Conservation (phyloP, 64 coral and sea anemone species). For the Platygyra sinensis region DNA sequence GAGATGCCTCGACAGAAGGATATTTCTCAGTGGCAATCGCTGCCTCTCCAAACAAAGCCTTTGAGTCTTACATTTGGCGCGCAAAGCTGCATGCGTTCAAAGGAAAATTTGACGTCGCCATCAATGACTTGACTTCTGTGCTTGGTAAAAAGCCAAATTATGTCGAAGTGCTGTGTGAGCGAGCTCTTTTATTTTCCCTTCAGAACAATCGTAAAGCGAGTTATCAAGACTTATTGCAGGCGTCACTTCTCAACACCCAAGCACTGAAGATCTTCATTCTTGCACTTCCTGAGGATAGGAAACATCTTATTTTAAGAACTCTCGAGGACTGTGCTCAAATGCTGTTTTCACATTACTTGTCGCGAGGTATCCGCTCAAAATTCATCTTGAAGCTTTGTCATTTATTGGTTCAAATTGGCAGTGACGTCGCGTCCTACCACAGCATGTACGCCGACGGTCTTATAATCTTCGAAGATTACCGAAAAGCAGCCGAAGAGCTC, state of each 20-base stretch:
- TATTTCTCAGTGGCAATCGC: constrained; percentile 74
- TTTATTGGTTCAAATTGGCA: constrained; percentile 59
- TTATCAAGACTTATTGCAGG: constrained; percentile 54
- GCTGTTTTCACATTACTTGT: constrained; percentile 62
- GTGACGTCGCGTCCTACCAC: constrained; percentile 55
- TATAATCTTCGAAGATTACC: constrained; percentile 73
- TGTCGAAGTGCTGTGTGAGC: constrained; percentile 50
- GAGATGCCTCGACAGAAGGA: constrained; percentile 17
- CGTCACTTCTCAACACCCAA: constrained; percentile 53
- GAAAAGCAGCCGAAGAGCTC: constrained; percentile 63
- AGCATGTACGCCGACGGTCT: constrained; percentile 74
- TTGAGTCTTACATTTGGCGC: constrained; percentile 54
- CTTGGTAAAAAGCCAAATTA: constrained; percentile 52
- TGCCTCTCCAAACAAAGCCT: constrained; percentile 65
- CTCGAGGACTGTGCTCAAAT: constrained; percentile 72
- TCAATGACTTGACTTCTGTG: constrained; percentile 56
- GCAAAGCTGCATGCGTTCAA: constrained; percentile 41
- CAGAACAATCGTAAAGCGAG: constrained; percentile 44
- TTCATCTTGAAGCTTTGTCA: constrained; percentile 59
- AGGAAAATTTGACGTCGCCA: constrained; percentile 42
- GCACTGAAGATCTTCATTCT: constrained; percentile 59
- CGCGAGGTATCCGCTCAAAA: constrained; percentile 61
- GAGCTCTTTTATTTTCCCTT: constrained; percentile 42
- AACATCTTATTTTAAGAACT: constrained; percentile 31
- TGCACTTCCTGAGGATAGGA: constrained; percentile 43